Evolutionary conservation across 2,113 vertebrate genomes (phyloP).

Genomic region (Barnardius zonarius): DNA sequence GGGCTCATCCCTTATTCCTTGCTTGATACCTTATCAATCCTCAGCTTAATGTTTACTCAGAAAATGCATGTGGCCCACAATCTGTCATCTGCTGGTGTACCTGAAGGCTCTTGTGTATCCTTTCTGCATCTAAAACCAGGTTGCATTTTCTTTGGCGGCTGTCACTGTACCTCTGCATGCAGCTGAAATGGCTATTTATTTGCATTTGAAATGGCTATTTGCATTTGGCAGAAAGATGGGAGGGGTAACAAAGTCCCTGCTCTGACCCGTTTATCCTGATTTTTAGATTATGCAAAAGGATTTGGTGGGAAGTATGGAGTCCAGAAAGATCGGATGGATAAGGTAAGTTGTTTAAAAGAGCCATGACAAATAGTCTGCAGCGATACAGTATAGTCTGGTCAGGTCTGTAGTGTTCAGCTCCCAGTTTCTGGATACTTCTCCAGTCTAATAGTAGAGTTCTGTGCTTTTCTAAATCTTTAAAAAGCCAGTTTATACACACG

Average conservation of each 20-base stretch:
- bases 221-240: not conserved
- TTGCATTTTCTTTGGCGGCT: slow-evolving; percentile 24
- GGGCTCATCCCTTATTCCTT: slow-evolving; percentile 33
- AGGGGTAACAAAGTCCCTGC: not conserved
- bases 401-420: not conserved
- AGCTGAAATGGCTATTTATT: not conserved
- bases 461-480: not conserved
- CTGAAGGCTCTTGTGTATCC: not conserved
- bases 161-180: slow-evolving; percentile 39
- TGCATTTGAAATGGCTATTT: not conserved
- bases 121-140: not conserved
- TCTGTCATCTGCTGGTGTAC: slow-evolving; percentile 1
- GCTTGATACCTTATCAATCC: slow-evolving; percentile 11
- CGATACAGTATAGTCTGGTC: not conserved
- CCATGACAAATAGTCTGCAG: rapidly evolving
- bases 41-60: not conserved
- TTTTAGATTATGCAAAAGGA: slow-evolving; percentile 91
- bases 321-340: slow-evolving; percentile 96
- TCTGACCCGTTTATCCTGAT: not conserved
- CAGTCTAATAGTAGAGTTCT: not conserved
- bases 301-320: slow-evolving; percentile 96
- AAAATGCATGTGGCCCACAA: not conserved
- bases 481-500: not conserved
- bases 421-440: not conserved
- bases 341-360: slow-evolving; percentile 70